Evolutionary conservation across 2,888 invertebrate species (phyloP).

Genomic region (Ferdinandea cuprea): DNA sequence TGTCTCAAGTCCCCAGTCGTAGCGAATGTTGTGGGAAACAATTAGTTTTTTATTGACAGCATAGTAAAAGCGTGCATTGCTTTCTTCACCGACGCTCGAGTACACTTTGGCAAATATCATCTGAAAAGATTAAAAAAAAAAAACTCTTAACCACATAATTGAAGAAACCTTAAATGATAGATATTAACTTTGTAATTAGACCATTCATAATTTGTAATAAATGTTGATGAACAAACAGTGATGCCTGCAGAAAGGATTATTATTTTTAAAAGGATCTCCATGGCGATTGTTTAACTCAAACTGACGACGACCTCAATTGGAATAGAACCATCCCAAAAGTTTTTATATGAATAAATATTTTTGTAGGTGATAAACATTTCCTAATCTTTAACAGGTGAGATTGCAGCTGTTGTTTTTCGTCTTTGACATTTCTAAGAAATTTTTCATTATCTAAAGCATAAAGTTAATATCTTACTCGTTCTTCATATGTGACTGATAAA

Average conservation of each 20-base stretch:
- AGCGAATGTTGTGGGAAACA: conserved; percentile 75
- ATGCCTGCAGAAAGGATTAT: conserved; percentile 9
- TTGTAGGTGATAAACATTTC: not conserved
- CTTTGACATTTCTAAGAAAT: no score
- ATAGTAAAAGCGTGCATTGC: conserved; percentile 77
- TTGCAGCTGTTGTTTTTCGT: no score
- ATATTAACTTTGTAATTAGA: conserved; percentile 8
- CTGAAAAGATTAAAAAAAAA: not conserved
- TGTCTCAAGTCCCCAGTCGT: conserved; percentile 62
- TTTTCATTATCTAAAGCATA: no score
- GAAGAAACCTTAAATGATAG: not conserved
- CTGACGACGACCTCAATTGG: no score
- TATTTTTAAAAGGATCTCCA: conserved; percentile 5
- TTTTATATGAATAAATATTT: conserved; percentile 28
- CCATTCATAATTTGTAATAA: conserved; percentile 29
- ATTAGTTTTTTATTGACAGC: conserved; percentile 76
- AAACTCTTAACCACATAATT: not conserved
- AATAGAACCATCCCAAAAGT: not conserved
- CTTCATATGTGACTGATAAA: no score
- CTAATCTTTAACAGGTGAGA: conserved; percentile 26
- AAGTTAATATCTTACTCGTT: no score
- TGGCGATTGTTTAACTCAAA: not conserved
- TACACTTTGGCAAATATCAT: conserved; percentile 41
- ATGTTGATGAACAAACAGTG: not conserved
- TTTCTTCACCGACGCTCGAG: conserved; percentile 26